phyloP scores from a whole-genome alignment of 1,140 invertebrate species.

The Whitmania pigra region DNA sequence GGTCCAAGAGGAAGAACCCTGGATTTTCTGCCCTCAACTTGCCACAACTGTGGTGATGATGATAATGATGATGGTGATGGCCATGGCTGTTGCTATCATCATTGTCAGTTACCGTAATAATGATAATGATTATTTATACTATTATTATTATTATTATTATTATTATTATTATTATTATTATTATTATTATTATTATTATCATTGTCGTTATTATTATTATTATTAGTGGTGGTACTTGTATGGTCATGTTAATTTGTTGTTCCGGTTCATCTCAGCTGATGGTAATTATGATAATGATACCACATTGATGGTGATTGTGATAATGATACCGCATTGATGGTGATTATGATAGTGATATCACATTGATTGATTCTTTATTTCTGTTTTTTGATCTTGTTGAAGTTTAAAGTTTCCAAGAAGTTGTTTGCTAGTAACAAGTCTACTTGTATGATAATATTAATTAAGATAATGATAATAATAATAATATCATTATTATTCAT shows the following conservation, averaged over 20 bases:
- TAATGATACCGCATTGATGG: too few species aligned
- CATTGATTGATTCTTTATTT: too few species aligned
- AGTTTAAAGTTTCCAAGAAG: too few species aligned
- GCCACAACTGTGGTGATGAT: constrained; percentile 32
- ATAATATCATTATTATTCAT: too few species aligned
- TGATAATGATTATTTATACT: neutral
- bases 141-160: neutral
- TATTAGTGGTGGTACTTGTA: neutral
- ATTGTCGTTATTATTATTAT: neutral
- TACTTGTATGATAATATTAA: too few species aligned
- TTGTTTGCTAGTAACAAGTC: too few species aligned
- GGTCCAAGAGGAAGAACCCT: constrained; percentile 46
- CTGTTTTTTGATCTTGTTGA: too few species aligned
- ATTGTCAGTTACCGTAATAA: neutral
- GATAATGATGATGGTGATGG: constrained; percentile 6
- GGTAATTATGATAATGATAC: too few species aligned
- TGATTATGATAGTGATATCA: too few species aligned
- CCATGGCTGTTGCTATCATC: neutral
- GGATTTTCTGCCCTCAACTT: constrained; percentile 48
- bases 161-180: neutral
- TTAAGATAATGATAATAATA: too few species aligned
- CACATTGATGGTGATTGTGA: too few species aligned
- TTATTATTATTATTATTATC: neutral
- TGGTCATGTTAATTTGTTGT: neutral
- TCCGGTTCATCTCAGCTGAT: neutral